Evolutionary conservation across 37 sponge, comb jelly and placozoan species (phyloP).

Genomic region (Halisarca cf. caerulea): DNA sequence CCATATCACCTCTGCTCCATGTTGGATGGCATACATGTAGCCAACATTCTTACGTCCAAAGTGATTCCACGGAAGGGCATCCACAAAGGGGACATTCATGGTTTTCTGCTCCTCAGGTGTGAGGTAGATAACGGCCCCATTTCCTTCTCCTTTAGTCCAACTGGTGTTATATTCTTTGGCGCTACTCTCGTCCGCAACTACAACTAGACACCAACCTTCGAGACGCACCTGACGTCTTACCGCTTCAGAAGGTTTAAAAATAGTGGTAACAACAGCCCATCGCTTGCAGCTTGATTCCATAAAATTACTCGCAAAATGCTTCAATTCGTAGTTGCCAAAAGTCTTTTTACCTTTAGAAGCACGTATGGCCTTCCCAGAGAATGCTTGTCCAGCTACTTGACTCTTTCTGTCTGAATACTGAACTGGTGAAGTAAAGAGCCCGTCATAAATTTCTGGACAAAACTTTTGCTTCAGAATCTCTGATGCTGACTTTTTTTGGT

Average conservation of each 20-base stretch:
- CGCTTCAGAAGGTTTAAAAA: conserved; percentile 37
- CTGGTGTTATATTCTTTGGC: conserved; percentile 26
- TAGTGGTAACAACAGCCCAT: conserved; percentile 64
- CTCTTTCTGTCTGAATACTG: too few species aligned
- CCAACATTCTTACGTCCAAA: conserved; percentile 74
- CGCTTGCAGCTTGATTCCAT: conserved; percentile 20
- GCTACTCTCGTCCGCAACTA: conserved; percentile 53
- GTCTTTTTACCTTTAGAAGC: not conserved
- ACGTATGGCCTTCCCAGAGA: conserved; percentile 38
- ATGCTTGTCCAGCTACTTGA: conserved; percentile 28
- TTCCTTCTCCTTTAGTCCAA: conserved; percentile 40
- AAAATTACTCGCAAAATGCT: not conserved
- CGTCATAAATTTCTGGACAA: too few species aligned
- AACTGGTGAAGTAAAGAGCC: too few species aligned
- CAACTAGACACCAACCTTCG: conserved; percentile 54
- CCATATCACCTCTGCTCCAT: conserved; percentile 62
- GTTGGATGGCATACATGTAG: conserved; percentile 55
- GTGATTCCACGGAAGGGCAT: conserved; percentile 42
- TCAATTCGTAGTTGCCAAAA: not conserved
- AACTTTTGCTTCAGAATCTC: too few species aligned
- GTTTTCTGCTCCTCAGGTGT: conserved; percentile 31
- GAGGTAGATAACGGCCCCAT: conserved; percentile 39
- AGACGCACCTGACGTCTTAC: conserved; percentile 42
- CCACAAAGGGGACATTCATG: conserved; percentile 16
- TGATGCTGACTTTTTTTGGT: too few species aligned